phyloP scores from a whole-genome alignment of 1,140 invertebrate species.

The Drosophila serrata region DNA sequence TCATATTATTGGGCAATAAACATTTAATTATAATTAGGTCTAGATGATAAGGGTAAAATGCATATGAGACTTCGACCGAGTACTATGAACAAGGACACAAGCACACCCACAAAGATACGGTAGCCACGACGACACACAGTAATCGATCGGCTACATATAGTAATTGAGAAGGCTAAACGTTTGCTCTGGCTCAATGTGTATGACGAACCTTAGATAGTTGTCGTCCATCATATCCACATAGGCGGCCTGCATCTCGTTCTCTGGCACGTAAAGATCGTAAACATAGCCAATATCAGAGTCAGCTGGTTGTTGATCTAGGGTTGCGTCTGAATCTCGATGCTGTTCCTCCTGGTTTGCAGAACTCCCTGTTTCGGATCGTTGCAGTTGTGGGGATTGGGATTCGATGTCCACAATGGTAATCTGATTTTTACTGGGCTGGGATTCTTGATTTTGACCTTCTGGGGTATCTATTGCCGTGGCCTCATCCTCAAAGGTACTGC shows the following conservation, averaged over 20 bases:
- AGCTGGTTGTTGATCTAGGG: constrained; percentile 46
- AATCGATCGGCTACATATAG: constrained; percentile 71
- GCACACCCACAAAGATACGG: constrained; percentile 21
- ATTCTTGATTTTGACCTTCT: constrained; percentile 7
- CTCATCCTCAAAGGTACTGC: constrained; percentile 60
- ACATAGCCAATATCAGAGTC: constrained; percentile 83
- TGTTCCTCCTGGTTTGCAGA: neutral
- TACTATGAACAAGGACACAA: constrained; percentile 42
- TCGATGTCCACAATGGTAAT: constrained; percentile 75
- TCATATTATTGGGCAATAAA: constrained; percentile 59
- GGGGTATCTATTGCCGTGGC: neutral
- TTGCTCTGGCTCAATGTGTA: constrained; percentile 80
- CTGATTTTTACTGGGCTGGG: constrained; percentile 15
- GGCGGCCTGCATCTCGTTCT: constrained; percentile 74
- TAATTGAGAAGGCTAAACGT: constrained; percentile 70
- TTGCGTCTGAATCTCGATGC: neutral
- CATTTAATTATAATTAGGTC: constrained; percentile 38
- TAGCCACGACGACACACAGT: constrained; percentile 24
- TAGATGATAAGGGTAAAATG: constrained; percentile 29
- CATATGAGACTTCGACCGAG: constrained; percentile 38
- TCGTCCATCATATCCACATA: constrained; percentile 82
- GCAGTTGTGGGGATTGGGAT: constrained; percentile 36
- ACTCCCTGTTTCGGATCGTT: neutral
- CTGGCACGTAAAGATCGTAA: constrained; percentile 82
- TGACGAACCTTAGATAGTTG: constrained; percentile 85